Conservation (phyloP, 2,888 invertebrate genomes). For the Hylaea fasciaria region DNA sequence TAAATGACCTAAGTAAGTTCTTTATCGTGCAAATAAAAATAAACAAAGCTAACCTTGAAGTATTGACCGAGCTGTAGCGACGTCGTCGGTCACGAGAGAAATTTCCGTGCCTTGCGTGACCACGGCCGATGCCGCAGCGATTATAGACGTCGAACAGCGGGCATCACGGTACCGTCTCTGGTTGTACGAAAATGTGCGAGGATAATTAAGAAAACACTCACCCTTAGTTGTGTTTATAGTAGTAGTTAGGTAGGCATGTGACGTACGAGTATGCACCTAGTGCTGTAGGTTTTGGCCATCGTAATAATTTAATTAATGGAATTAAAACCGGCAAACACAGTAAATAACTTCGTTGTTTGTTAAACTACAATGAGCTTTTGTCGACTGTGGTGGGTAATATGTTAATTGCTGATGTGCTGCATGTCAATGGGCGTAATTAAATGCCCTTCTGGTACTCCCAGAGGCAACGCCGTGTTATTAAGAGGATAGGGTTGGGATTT, state of each 20-base stretch:
- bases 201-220: no score
- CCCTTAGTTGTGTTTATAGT: no score
- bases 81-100: no score
- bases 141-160: no score
- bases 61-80: not conserved
- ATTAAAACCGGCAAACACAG: constrained; percentile 36
- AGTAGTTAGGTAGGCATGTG: no score
- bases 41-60: constrained; percentile 11
- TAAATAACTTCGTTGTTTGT: constrained; percentile 52
- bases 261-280: no score
- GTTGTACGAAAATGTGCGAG: not conserved
- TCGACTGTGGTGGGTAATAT: constrained; percentile 58
- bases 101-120: no score
- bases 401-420: constrained; percentile 66
- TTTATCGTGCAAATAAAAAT: constrained; percentile 7
- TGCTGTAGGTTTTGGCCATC: not conserved
- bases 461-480: constrained; percentile 21
- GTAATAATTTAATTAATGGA: constrained; percentile 4
- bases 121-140: no score
- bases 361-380: constrained; percentile 56
- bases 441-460: constrained; percentile 46
- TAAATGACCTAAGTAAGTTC: not conserved
- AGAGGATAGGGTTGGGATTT: constrained; percentile 33
- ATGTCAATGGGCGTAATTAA: constrained; percentile 71
- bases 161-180: no score